Conservation (phyloP, 2,888 invertebrate genomes). For the Criorhina ranunculi region DNA sequence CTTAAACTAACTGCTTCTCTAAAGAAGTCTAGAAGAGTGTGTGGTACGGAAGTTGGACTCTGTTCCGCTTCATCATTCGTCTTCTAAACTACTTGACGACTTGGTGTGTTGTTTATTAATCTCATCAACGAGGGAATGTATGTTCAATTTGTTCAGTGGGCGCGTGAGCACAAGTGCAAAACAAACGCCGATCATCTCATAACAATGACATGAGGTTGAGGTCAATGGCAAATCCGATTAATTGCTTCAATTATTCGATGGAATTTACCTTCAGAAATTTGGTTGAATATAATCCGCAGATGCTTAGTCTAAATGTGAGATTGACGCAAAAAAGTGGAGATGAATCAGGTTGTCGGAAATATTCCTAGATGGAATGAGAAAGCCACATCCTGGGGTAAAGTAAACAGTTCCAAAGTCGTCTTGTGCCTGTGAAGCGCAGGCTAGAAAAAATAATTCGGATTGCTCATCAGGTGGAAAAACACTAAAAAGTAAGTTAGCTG, state of each 20-base stretch:
- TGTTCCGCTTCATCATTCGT: slow-evolving; percentile 6
- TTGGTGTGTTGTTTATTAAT: slow-evolving; percentile 7
- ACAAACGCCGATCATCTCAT: slow-evolving; percentile 14
- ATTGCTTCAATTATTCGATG: slow-evolving; percentile 19
- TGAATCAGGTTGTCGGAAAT: too few species aligned
- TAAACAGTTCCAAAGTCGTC: too few species aligned
- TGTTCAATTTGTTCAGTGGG: slow-evolving; percentile 24
- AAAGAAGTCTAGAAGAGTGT: not conserved
- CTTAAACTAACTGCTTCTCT: not conserved
- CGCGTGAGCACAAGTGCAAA: slow-evolving; percentile 39
- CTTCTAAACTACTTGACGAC: slow-evolving; percentile 6
- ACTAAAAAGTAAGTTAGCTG: too few species aligned
- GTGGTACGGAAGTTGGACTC: slow-evolving; percentile 18
- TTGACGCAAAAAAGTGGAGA: not conserved
- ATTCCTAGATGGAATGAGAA: too few species aligned
- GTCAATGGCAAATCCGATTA: slow-evolving; percentile 43
- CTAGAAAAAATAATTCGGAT: too few species aligned
- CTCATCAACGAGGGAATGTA: slow-evolving; percentile 25
- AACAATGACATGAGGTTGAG: slow-evolving; percentile 40
- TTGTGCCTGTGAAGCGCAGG: too few species aligned
- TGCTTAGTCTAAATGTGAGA: not conserved
- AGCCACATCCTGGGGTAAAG: too few species aligned
- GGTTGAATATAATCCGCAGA: not conserved
- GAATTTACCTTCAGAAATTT: slow-evolving; percentile 26
- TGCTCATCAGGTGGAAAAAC: too few species aligned